Conservation (phyloP, 64 coral and sea anemone genomes). For the Montipora cactus region DNA sequence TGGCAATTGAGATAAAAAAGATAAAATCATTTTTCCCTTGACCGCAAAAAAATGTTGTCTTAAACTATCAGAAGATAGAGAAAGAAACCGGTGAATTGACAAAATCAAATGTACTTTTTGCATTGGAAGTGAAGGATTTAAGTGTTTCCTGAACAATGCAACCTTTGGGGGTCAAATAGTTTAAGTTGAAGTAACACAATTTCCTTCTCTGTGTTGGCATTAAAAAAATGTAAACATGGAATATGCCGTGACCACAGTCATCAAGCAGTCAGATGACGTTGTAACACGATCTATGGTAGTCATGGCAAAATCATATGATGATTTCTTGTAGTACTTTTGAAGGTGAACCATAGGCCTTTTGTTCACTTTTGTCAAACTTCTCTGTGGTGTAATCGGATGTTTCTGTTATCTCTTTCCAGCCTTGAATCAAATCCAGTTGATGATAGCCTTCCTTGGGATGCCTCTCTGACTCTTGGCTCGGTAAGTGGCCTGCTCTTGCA, state of each 20-base stretch:
- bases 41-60: too few relatives aligned
- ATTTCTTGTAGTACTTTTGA: background rate
- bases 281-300: background rate
- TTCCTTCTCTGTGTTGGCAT: background rate
- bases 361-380: constrained; percentile 16
- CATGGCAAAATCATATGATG: constrained; percentile 1
- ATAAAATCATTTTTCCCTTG: too few relatives aligned
- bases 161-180: background rate
- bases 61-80: too few relatives aligned
- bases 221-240: background rate
- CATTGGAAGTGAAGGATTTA: too few relatives aligned
- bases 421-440: constrained; percentile 69
- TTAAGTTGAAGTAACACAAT: background rate
- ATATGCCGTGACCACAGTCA: background rate
- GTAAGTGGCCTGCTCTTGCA: background rate
- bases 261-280: background rate
- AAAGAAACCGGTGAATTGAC: too few relatives aligned
- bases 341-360: background rate
- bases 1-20: too few relatives aligned
- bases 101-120: too few relatives aligned
- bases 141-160: background rate
- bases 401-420: constrained; percentile 30
- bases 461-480: constrained; percentile 9
- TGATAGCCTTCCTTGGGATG: constrained; percentile 52
- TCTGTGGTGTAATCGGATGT: background rate